Percentiles rank a stretch among this genome's conserved stretches.
phyloP scores from a whole-genome alignment of 2,113 vertebrate genomes.

The Callipepla californica region DNA sequence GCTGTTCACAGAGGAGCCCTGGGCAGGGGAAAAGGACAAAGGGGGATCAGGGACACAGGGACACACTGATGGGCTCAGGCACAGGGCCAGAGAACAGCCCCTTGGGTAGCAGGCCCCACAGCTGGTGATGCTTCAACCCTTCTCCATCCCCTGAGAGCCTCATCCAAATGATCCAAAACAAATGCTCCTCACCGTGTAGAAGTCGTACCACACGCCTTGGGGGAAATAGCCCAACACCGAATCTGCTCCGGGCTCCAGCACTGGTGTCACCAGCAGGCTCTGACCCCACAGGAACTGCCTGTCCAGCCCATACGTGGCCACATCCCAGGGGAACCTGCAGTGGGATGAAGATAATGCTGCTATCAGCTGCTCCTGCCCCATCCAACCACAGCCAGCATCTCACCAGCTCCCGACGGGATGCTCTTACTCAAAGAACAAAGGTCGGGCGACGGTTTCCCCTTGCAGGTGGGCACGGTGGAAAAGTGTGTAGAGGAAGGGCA shows the following conservation, averaged over 20 bases:
- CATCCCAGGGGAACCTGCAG: conserved; percentile 83
- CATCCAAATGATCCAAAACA: fast-evolving
- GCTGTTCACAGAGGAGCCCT: conserved; percentile 83
- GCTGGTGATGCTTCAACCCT: not conserved
- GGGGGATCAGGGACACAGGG: fast-evolving
- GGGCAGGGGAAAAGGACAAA: fast-evolving
- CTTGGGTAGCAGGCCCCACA: not conserved
- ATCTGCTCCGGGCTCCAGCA: conserved; percentile 80
- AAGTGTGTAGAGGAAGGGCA: conserved; percentile 89
- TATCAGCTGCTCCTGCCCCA: fast-evolving
- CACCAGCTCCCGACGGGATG: fast-evolving
- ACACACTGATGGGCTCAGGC: fast-evolving
- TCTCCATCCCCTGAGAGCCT: not conserved
- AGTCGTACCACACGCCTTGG: conserved; percentile 86
- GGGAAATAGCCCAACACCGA: conserved; percentile 85
- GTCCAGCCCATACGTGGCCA: conserved; percentile 80
- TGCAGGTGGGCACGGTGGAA: conserved; percentile 85
- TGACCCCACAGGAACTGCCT: conserved; percentile 89
- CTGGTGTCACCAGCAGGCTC: conserved; percentile 86
- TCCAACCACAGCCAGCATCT: not conserved
- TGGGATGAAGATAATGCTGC: fast-evolving
- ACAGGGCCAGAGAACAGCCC: fast-evolving
- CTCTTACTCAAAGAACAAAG: conserved; percentile 89
- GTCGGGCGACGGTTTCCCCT: conserved; percentile 85
- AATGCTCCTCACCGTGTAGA: conserved; percentile 82